Evolutionary conservation across 2,888 invertebrate species (phyloP).

Genomic region (Hirudinaria manillensis): DNA sequence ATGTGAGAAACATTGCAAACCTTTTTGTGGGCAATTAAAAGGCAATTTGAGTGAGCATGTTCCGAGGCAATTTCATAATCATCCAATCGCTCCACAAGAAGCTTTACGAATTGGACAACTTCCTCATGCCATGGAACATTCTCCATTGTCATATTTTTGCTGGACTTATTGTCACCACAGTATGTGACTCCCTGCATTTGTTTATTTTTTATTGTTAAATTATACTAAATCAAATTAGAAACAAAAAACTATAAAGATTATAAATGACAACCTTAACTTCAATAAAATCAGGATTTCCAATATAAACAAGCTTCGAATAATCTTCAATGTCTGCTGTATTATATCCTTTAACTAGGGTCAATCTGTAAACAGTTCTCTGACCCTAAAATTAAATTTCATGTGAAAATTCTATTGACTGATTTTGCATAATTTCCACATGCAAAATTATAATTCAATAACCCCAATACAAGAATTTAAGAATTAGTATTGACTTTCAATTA

Average conservation of each 20-base stretch:
- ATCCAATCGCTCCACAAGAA: slow-evolving; percentile 54
- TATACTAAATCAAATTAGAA: background rate
- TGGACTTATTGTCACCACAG: slow-evolving; percentile 57
- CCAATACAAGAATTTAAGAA: too few relatives aligned
- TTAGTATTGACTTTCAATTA: too few relatives aligned
- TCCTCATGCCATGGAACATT: slow-evolving; percentile 63
- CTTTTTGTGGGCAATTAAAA: slow-evolving; percentile 59
- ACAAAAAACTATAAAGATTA: too few relatives aligned
- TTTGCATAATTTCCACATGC: too few relatives aligned
- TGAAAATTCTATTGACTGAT: too few relatives aligned
- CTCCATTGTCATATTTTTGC: slow-evolving; percentile 58
- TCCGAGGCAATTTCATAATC: slow-evolving; percentile 60
- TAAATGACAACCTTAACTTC: slow-evolving; percentile 58
- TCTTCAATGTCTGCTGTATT: slow-evolving; percentile 59
- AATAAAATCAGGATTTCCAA: slow-evolving; percentile 61
- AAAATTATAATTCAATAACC: too few relatives aligned
- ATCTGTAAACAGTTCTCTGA: slow-evolving; percentile 61
- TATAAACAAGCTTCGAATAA: slow-evolving; percentile 58
- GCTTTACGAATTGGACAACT: slow-evolving; percentile 57
- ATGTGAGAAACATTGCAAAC: slow-evolving; percentile 44
- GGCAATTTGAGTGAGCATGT: slow-evolving; percentile 62
- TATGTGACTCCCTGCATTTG: slow-evolving; percentile 59
- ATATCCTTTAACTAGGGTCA: slow-evolving; percentile 61
- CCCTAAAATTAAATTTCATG: slow-evolving; percentile 44
- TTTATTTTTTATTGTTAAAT: background rate